These are phyloP conservation scores for Ptychoptera albimana DNA, from an alignment of 2,888 invertebrate species.

Conservation along the genomic window DNA sequence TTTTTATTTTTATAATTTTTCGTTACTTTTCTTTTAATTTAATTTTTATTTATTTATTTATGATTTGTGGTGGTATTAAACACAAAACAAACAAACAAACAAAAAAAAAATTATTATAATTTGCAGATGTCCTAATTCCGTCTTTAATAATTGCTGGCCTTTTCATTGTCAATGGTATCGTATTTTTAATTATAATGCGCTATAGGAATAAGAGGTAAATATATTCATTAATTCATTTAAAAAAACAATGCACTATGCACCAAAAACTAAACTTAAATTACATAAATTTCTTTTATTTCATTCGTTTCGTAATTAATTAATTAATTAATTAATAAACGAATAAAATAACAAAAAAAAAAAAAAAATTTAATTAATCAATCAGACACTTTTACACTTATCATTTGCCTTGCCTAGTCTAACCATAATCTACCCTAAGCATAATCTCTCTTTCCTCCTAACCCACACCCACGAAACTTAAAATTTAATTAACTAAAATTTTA, in stretches of 20 bases:
- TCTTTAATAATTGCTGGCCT: slow-evolving; percentile 51
- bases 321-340: too few relatives aligned
- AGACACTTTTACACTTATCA: too few relatives aligned
- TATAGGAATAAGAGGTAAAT: slow-evolving; percentile 15
- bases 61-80: too few relatives aligned
- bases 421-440: too few relatives aligned
- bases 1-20: slow-evolving; percentile 16
- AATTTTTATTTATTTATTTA: slow-evolving; percentile 37
- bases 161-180: slow-evolving; percentile 54
- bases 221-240: neutral
- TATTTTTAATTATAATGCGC: slow-evolving; percentile 51
- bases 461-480: too few relatives aligned
- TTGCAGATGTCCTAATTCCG: slow-evolving; percentile 54
- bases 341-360: too few relatives aligned
- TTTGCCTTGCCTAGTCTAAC: too few relatives aligned
- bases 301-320: too few relatives aligned
- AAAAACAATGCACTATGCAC: neutral
- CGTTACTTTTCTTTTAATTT: slow-evolving; percentile 53
- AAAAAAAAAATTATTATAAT: slow-evolving; percentile 11
- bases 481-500: too few relatives aligned
- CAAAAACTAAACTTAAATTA: neutral
- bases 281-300: neutral
- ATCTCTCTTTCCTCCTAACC: too few relatives aligned
- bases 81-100: slow-evolving; percentile 1
- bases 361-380: too few relatives aligned